These are phyloP conservation scores for Chrysodeixis includens DNA, from an alignment of 2,888 invertebrate species.

Conservation along the genomic window DNA sequence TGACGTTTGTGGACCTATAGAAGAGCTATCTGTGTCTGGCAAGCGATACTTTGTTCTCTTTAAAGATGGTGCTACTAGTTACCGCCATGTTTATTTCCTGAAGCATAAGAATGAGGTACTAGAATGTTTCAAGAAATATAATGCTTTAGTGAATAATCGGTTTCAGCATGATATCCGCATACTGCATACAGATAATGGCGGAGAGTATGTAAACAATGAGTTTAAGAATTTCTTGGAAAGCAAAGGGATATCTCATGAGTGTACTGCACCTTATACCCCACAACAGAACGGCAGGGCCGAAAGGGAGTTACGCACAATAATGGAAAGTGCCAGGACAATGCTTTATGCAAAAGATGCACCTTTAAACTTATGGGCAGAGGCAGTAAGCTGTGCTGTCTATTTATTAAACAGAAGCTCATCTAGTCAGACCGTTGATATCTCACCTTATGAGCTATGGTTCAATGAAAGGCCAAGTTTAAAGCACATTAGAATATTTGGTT, in stretches of 20 bases:
- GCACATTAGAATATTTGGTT: slow-evolving; percentile 60
- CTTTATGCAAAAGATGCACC: too few species aligned
- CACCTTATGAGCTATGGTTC: slow-evolving; percentile 64
- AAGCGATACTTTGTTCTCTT: slow-evolving; percentile 52
- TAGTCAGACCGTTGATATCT: slow-evolving; percentile 49
- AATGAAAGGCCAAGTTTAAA: slow-evolving; percentile 46
- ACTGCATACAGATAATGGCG: too few species aligned
- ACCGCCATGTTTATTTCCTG: slow-evolving; percentile 41
- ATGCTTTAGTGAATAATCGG: slow-evolving; percentile 39
- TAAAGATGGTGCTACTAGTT: slow-evolving; percentile 37
- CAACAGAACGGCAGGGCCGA: neutral
- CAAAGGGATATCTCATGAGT: too few species aligned
- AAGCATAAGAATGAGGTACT: slow-evolving; percentile 48
- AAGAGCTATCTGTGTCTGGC: neutral
- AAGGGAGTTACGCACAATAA: neutral
- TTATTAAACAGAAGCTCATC: too few species aligned
- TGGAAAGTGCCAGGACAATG: slow-evolving; percentile 46
- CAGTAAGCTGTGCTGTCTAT: too few species aligned
- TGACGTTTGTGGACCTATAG: too few species aligned
- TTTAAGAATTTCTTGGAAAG: too few species aligned
- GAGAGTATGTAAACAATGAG: too few species aligned
- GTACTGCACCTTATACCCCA: too few species aligned
- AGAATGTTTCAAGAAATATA: slow-evolving; percentile 41
- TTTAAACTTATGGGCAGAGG: too few species aligned
- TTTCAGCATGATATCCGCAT: slow-evolving; percentile 13